Percentiles rank a stretch among this genome's conserved stretches.
These are phyloP conservation scores for Promerops cafer DNA, from an alignment of 2,113 vertebrate genomes.

Conservation along the genomic window DNA sequence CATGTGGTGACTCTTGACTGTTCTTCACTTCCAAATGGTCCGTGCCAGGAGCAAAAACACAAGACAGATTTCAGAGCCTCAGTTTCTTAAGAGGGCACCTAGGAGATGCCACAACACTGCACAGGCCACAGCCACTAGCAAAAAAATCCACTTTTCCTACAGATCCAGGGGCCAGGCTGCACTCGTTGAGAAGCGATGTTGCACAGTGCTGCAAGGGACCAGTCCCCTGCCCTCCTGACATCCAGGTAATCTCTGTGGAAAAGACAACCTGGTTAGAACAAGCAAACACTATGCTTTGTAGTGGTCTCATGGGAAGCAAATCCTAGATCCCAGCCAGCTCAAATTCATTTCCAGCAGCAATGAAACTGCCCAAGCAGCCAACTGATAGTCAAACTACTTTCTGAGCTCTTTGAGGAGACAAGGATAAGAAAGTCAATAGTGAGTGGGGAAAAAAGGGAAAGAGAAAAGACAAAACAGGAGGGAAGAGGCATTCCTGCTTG, in stretches of 20 bases:
- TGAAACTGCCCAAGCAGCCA: background rate
- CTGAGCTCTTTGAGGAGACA: background rate
- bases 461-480: background rate
- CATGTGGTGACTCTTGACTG: background rate
- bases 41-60: background rate
- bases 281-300: background rate
- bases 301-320: background rate
- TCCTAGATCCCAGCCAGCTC: background rate
- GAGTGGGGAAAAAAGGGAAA: background rate
- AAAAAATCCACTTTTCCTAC: background rate
- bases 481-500: background rate
- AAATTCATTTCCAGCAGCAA: background rate
- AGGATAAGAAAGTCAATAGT: background rate
- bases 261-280: background rate
- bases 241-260: background rate
- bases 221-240: background rate
- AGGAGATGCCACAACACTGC: background rate
- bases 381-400: background rate
- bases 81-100: background rate
- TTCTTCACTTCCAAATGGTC: background rate
- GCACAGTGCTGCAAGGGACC: background rate
- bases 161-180: background rate
- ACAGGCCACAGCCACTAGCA: background rate
- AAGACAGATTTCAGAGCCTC: background rate
- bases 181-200: background rate